These are phyloP conservation scores for Zhuqinia jingwanae DNA, from an alignment of 2,888 invertebrate genomes.

Conservation along the genomic window DNA sequence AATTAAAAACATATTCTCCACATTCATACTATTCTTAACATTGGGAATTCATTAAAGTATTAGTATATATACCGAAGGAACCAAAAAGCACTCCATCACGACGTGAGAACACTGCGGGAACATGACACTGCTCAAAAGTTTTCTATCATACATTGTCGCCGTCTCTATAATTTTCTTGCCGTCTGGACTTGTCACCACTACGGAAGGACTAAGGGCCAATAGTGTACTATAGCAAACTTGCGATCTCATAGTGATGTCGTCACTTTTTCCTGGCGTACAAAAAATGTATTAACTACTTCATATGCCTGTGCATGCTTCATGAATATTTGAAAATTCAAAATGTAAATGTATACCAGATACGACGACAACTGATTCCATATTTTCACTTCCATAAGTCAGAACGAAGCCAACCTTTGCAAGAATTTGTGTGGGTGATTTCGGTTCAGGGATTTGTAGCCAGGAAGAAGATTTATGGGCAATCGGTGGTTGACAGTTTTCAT, in stretches of 20 bases:
- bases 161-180: not conserved
- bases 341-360: not conserved
- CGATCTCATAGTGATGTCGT: not conserved
- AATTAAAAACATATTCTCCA: not conserved
- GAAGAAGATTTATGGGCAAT: not conserved
- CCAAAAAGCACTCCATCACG: conserved; percentile 4
- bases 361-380: not conserved
- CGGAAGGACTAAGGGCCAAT: conserved; percentile 5
- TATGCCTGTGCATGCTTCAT: no score
- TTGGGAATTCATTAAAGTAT: no score
- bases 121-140: conserved; percentile 14
- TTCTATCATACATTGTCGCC: not conserved
- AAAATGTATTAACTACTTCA: no score
- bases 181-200: conserved; percentile 11
- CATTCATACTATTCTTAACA: no score
- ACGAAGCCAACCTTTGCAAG: not conserved
- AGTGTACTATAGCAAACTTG: not conserved
- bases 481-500: not conserved
- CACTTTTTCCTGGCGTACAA: no score
- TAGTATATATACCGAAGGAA: conserved; percentile 32
- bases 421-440: not conserved
- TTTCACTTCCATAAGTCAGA: conserved; percentile 36
- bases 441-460: not conserved
- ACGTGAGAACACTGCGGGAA: conserved; percentile 42
- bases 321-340: no score